Conservation (phyloP, 2,113 vertebrate species). For the Bos indicus region DNA sequence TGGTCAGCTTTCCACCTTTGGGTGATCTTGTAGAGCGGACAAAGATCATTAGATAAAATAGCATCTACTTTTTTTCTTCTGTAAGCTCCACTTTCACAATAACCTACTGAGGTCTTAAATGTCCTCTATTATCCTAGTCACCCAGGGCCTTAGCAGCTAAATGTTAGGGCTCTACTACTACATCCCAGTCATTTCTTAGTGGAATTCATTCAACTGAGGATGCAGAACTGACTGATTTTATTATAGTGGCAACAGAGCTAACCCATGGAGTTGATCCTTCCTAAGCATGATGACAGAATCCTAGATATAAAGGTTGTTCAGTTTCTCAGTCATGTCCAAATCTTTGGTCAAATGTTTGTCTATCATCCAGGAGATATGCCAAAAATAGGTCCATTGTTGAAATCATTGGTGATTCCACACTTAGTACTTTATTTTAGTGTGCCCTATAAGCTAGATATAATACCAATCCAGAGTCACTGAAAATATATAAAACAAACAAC, state of each 20-base stretch:
- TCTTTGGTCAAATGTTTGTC: not conserved
- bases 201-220: not conserved
- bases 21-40: not conserved
- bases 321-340: not conserved
- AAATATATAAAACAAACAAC: not conserved
- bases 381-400: not conserved
- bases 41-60: not conserved
- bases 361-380: not conserved
- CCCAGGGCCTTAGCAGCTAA: not conserved
- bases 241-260: not conserved
- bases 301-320: not conserved
- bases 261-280: not conserved
- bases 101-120: not conserved
- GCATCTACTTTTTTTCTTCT: not conserved
- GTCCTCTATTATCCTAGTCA: not conserved
- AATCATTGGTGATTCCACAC: not conserved
- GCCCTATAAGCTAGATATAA: not conserved
- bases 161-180: not conserved
- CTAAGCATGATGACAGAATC: not conserved
- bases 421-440: not conserved
- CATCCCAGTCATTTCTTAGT: not conserved
- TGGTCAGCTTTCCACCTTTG: not conserved
- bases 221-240: not conserved
- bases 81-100: not conserved
- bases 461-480: not conserved